phyloP scores from a whole-genome alignment of 2,797 vertebrate species.

The Sylvilagus floridanus region DNA sequence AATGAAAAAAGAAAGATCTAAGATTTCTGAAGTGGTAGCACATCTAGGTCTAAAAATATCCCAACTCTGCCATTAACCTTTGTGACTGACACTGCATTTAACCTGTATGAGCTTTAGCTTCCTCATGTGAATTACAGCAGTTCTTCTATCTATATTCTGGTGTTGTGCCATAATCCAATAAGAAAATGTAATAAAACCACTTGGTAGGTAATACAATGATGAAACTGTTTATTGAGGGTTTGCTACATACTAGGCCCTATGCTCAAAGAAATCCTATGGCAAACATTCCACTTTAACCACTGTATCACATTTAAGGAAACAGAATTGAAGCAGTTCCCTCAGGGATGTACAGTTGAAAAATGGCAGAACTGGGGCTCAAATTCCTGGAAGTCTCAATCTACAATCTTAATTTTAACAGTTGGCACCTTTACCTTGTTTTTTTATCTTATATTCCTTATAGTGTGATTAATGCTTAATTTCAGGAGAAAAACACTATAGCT shows the following conservation, averaged over 20 bases:
- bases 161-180: neutral
- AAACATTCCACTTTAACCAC: neutral
- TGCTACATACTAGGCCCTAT: neutral
- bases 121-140: neutral
- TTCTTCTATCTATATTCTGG: neutral
- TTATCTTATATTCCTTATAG: neutral
- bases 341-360: neutral
- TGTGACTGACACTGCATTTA: neutral
- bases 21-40: neutral
- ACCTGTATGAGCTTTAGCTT: neutral
- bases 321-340: neutral
- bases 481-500: constrained; percentile 6
- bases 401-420: neutral
- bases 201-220: neutral
- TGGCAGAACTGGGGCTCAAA: neutral
- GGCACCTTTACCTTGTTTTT: neutral
- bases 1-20: constrained; percentile 1
- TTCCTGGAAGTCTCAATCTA: neutral
- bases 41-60: neutral
- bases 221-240: neutral
- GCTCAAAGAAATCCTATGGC: neutral
- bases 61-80: neutral
- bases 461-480: neutral
- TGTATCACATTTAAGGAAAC: neutral
- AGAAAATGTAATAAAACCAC: neutral